phyloP scores from a whole-genome alignment of 2,888 invertebrate genomes.

The Chrysomela aeneicollis region DNA sequence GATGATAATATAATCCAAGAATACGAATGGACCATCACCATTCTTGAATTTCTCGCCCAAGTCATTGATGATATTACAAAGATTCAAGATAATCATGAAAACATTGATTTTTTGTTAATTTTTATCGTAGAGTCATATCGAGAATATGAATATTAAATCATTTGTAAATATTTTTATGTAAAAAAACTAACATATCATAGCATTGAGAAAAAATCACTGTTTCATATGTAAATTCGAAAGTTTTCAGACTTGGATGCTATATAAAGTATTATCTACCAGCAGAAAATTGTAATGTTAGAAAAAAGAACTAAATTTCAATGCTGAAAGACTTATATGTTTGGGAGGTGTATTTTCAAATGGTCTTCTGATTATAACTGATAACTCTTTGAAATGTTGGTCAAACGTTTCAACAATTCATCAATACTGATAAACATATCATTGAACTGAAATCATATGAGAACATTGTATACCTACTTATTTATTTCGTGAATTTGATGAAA shows the following conservation, averaged over 20 bases:
- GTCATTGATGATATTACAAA: not conserved
- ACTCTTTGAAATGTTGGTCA: too few relatives aligned
- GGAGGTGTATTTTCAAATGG: too few relatives aligned
- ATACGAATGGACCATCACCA: not conserved
- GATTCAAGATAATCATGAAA: not conserved
- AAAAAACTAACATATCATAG: conserved; percentile 58
- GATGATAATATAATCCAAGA: not conserved
- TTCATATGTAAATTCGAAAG: conserved; percentile 36
- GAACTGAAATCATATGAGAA: too few relatives aligned
- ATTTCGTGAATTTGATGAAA: too few relatives aligned
- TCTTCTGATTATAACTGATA: too few relatives aligned
- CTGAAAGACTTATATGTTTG: too few relatives aligned
- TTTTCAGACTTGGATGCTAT: conserved; percentile 37
- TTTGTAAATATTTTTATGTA: conserved; percentile 46
- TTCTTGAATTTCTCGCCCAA: not conserved
- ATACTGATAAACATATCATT: too few relatives aligned
- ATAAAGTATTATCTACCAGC: conserved; percentile 35
- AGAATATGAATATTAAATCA: conserved; percentile 10
- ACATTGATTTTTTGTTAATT: not conserved
- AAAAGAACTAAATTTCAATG: too few relatives aligned
- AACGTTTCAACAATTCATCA: too few relatives aligned
- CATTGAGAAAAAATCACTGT: conserved; percentile 26
- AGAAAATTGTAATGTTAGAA: conserved; percentile 16
- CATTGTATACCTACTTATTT: too few relatives aligned
- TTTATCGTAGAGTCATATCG: not conserved